A percentile compares a stretch with the other conserved stretches of the same genome.
phyloP scores from a whole-genome alignment of 2,797 vertebrate genomes.

The Channallabes apus region DNA sequence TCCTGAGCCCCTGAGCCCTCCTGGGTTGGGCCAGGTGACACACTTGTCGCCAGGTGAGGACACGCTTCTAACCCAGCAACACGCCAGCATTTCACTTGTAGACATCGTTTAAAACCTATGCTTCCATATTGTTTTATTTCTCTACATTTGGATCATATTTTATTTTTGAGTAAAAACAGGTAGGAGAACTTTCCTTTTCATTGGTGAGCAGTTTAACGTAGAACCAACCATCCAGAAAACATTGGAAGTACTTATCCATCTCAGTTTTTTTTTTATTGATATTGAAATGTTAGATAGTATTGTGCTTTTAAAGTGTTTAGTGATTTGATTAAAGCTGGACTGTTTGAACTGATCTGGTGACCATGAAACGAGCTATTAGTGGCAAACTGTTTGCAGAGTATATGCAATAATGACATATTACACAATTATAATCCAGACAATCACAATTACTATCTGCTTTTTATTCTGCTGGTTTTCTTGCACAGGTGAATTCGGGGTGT shows the following conservation, averaged over 20 bases:
- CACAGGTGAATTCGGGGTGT: background rate
- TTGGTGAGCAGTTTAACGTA: background rate
- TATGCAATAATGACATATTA: background rate
- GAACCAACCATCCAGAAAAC: background rate
- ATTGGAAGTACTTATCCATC: background rate
- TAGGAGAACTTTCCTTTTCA: background rate
- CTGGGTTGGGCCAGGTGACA: conserved; percentile 42
- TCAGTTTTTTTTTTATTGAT: background rate
- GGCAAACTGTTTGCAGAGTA: background rate
- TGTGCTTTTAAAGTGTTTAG: background rate
- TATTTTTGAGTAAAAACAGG: background rate
- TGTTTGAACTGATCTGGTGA: background rate
- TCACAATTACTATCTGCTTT: background rate
- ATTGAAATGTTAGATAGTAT: background rate
- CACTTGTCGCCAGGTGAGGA: conserved; percentile 60
- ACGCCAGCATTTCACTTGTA: background rate
- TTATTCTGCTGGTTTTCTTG: background rate
- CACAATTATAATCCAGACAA: background rate
- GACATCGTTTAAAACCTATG: background rate
- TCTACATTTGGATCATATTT: background rate
- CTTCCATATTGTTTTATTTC: background rate
- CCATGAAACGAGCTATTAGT: background rate
- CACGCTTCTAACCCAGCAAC: conserved; percentile 9
- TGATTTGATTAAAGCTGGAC: background rate
- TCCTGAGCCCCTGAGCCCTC: background rate